phyloP scores from a whole-genome alignment of 2,113 vertebrate species.

The Penelope pileata region DNA sequence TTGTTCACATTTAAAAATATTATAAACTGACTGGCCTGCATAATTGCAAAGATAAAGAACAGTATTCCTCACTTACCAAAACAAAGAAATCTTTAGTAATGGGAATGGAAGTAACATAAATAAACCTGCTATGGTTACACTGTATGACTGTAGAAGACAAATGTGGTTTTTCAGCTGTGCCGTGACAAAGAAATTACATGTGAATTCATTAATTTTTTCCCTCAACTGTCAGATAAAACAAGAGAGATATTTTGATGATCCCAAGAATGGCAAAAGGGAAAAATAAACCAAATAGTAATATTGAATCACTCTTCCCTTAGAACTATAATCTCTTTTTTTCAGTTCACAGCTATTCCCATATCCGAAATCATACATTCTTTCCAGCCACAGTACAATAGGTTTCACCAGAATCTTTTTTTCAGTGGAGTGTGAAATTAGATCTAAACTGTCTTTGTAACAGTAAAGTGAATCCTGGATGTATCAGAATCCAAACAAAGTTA shows the following conservation, averaged over 20 bases:
- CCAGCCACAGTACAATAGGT: not conserved
- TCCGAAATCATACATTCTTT: constrained; percentile 23
- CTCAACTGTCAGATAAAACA: not conserved
- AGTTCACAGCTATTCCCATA: not conserved
- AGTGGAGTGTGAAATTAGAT: constrained; percentile 45
- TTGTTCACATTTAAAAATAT: not conserved
- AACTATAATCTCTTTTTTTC: not conserved
- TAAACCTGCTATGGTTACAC: not conserved
- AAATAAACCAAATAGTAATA: constrained; percentile 33
- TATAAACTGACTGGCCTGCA: not conserved
- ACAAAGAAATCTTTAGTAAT: not conserved
- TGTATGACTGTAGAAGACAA: not conserved
- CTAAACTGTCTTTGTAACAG: not conserved
- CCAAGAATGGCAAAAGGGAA: not conserved
- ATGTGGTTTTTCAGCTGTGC: not conserved
- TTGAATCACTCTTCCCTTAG: constrained; percentile 17
- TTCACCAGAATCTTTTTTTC: not conserved
- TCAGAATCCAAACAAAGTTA: not conserved
- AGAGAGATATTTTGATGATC: not conserved
- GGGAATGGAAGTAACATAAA: not conserved
- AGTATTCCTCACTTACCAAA: not conserved
- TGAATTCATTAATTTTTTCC: not conserved
- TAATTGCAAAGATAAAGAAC: not conserved
- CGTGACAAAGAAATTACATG: not conserved
- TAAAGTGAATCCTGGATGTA: not conserved